Evolutionary conservation across 2,797 vertebrate species (phyloP), one percentile per base, ranked within the genome.

Genomic region (Nyctibius grandis): DNA sequence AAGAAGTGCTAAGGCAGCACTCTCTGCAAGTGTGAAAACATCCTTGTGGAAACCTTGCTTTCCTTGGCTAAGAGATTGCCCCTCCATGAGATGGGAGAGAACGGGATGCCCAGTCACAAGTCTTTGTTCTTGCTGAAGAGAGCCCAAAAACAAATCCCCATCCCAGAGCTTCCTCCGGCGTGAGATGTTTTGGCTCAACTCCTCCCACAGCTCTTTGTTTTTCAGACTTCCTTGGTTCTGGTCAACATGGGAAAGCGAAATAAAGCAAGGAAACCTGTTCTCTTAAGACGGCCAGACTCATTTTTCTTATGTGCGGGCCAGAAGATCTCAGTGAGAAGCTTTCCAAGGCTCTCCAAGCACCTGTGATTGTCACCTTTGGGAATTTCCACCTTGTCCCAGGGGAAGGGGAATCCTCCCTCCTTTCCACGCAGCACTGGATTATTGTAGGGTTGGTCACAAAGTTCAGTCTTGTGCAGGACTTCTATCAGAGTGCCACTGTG

Each of bases 221-320:
- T 75, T 91, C 87, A 73, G 50, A 93, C 83, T 93, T 96, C 80
- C 85, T 92, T 93, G 94, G 88, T 68, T 82, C 89, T 93, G 74
- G 72, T 91, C 88, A 94, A 94, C 60, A 80, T 87, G 78, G 50
- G 60, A 94, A 96, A 60, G 64, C 51, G 50, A 82, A 96, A 95
- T 96, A 94, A 90, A 94, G 89, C 93, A 95, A 91, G 86, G 92
- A 95, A 96, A 94, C 85, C 51, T 69, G 59, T 31, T 91, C 74
- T 74, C 36, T 0, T 53, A 60, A 81, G 53, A 93, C 34, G 88
- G 31, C 22, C 65, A 54, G 42, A 29, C 38, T 50, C 2, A 42
- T 34, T 91, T 86, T 79, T 78, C 56, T 85, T 31, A 67, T 5
- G 36, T n/a, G 50, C 50, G 45, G 25, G 29, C 4, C 25, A 64